phyloP scores from a whole-genome alignment of 1,140 invertebrate genomes.

The Nasonia giraulti region DNA sequence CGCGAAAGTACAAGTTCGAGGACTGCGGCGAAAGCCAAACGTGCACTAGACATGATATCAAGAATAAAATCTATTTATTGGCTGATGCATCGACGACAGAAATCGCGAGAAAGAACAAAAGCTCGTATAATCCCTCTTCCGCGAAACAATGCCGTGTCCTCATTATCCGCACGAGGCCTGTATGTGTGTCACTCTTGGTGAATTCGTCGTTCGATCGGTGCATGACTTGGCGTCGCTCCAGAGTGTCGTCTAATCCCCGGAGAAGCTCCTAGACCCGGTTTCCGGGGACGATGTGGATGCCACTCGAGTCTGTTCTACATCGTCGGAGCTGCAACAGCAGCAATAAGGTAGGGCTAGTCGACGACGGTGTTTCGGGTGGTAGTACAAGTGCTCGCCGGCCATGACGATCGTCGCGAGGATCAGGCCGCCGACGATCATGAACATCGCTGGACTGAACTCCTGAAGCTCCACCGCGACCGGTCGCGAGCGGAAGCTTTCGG shows the following conservation, averaged over 20 bases:
- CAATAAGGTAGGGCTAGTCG: neutral
- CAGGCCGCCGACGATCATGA: conserved; percentile 56
- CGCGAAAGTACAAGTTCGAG: too few species aligned
- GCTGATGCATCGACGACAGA: neutral
- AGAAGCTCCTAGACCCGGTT: neutral
- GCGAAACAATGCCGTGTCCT: neutral
- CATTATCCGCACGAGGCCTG: neutral
- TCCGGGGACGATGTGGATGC: neutral
- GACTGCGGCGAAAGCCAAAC: too few species aligned
- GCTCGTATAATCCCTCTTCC: neutral
- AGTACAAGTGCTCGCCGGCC: neutral
- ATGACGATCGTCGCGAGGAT: neutral
- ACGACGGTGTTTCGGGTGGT: neutral
- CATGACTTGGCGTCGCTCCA: neutral
- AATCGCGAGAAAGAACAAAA: neutral
- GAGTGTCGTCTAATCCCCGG: neutral
- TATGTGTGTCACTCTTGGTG: neutral
- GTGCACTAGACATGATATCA: too few species aligned
- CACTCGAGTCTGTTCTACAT: neutral
- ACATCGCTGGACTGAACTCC: conserved; percentile 63
- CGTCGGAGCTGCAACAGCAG: neutral
- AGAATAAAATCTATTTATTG: too few species aligned
- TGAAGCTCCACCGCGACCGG: conserved; percentile 60
- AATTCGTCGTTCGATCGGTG: neutral
- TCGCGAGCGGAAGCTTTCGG: conserved; percentile 59